Evolutionary conservation across 2,888 invertebrate species (phyloP), one percentile per base, ranked within the genome.

Genomic region (Euclidia mi): DNA sequence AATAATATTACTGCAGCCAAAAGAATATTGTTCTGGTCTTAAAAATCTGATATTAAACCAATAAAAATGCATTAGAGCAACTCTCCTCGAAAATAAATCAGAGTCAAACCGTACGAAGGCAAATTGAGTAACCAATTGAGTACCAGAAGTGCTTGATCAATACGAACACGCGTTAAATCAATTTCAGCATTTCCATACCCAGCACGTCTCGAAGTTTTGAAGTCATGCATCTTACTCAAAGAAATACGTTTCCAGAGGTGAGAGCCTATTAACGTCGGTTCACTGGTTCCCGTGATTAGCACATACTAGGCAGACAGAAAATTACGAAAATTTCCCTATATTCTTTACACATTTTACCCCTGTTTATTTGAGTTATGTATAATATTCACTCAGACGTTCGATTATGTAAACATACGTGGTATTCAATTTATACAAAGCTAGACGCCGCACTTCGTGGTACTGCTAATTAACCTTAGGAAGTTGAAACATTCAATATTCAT

Each of bases 261-360:
- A 48, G 45, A 52, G 52, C 49, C 58, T 58, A 71, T 71, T 71
- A 74, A 65, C 53, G 62, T 35, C 43, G 75, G 56, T 74, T 74
- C 59, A 74, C 51, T 74, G 71, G 52, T 17, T 71, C 32, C 34
- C 12, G 29, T 62, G 55, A 71, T 74, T 71, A 71, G 38, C 43
- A 47, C 53, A 58, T 69, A 51, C 56, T 50, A 17, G 38, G 20
- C 31, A 56, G 50, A 73, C 53, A 64, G 38, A 64, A 70, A 58
- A 42, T 69, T 53, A 58, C 37, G 66, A 46, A 52, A 53, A 50
- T 53, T 69, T 51, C 45, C 43, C 44, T 44, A 49, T 32, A 28
- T 41, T 29, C 34, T 65, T 40, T 40, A 48, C 32, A 18, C 18
- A 2, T 38, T 52, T 15, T 35, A 12, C 11, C 7, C 11, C 1